phyloP scores from a whole-genome alignment of 92 coral and sea anemone species.

The Palythoa heliodiscus region DNA sequence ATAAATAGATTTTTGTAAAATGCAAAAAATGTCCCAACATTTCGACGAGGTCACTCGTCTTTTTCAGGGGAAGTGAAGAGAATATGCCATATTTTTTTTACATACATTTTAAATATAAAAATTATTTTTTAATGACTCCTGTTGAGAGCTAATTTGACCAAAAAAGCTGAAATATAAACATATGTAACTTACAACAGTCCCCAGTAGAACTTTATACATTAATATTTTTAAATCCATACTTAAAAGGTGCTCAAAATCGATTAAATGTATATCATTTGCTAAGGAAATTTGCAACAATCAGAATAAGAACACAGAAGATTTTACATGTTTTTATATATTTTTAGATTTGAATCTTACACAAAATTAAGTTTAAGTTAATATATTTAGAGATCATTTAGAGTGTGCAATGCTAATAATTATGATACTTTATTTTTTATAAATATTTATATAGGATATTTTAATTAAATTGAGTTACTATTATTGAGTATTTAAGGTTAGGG shows the following conservation, averaged over 20 bases:
- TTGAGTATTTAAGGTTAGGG: slow-evolving; percentile 1
- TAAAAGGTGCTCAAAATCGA: slow-evolving; percentile 6
- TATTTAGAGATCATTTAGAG: slow-evolving; percentile 2
- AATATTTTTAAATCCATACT: slow-evolving; percentile 7
- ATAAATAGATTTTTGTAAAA: slow-evolving; percentile 18
- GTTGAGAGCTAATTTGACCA: slow-evolving; percentile 7
- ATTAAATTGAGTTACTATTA: slow-evolving; percentile 7
- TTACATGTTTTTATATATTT: neutral
- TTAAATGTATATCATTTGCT: slow-evolving; percentile 7
- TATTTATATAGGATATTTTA: slow-evolving; percentile 6
- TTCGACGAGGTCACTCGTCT: slow-evolving; percentile 20
- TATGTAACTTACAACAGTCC: neutral
- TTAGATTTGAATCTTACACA: slow-evolving; percentile 1
- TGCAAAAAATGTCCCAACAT: slow-evolving; percentile 23
- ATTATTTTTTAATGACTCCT: slow-evolving; percentile 4
- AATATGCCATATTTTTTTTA: slow-evolving; percentile 6
- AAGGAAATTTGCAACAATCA: slow-evolving; percentile 3
- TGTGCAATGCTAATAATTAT: slow-evolving; percentile 1
- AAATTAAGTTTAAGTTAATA: slow-evolving; percentile 2
- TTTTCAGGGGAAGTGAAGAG: slow-evolving; percentile 27
- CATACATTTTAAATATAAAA: neutral
- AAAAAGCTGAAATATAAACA: slow-evolving; percentile 5
- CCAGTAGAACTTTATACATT: slow-evolving; percentile 6
- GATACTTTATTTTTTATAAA: slow-evolving; percentile 2
- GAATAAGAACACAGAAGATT: slow-evolving; percentile 3